phyloP scores from a whole-genome alignment of 2,113 vertebrate genomes.

The Salvator merianae region DNA sequence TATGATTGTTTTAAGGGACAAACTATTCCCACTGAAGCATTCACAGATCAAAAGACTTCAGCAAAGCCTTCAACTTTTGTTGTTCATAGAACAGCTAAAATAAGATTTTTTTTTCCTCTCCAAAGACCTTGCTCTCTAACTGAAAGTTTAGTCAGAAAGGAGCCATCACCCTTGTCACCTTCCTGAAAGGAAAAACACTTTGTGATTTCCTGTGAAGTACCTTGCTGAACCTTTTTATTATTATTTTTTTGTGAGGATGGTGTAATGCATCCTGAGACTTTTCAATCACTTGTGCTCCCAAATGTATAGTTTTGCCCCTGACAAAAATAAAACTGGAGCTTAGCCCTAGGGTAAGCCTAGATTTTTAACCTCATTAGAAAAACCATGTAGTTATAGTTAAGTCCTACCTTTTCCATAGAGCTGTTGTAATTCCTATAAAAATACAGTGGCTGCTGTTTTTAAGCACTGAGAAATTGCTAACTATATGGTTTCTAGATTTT shows the following conservation, averaged over 20 bases:
- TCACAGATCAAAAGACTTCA: slow-evolving; percentile 45
- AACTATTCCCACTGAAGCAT: slow-evolving; percentile 3
- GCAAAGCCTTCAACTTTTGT: slow-evolving; percentile 33
- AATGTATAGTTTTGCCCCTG: neutral
- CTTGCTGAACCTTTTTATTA: neutral
- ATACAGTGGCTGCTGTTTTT: neutral
- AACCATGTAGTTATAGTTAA: neutral
- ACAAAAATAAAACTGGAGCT: neutral
- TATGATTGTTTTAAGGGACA: slow-evolving; percentile 5
- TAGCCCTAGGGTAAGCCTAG: too few relatives aligned
- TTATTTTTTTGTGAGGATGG: neutral
- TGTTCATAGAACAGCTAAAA: slow-evolving; percentile 50
- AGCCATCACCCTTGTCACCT: slow-evolving; percentile 18
- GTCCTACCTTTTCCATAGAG: neutral
- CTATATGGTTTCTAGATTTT: neutral
- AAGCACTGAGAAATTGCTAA: neutral
- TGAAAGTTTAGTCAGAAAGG: neutral
- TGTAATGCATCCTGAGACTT: neutral
- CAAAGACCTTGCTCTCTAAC: slow-evolving; percentile 33
- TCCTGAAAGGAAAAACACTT: neutral
- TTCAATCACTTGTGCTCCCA: neutral
- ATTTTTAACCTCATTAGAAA: neutral
- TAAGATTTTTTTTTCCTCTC: slow-evolving; percentile 48
- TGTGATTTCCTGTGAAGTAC: neutral
- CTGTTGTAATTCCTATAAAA: neutral